Conservation (phyloP, 2,888 invertebrate genomes). For the Lasioglossum lativentre region DNA sequence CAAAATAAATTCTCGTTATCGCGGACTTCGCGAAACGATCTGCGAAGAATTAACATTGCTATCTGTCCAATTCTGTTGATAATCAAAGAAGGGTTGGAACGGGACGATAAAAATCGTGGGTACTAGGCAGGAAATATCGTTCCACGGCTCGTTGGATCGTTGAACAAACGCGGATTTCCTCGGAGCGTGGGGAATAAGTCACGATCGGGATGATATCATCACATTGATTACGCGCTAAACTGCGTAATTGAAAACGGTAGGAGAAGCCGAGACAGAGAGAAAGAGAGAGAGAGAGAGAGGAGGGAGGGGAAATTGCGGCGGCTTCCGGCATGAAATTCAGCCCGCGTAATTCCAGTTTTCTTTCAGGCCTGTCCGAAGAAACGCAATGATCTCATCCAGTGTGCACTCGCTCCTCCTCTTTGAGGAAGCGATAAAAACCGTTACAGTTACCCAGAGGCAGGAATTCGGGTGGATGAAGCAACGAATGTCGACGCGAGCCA, state of each 20-base stretch:
- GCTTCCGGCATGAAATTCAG: neutral
- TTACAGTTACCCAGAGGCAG: conserved; percentile 70
- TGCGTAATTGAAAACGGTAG: neutral
- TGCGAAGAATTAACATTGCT: neutral
- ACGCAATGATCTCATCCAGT: conserved; percentile 61
- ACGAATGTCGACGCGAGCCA: conserved; percentile 54
- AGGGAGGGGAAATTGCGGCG: neutral
- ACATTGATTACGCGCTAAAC: conserved; percentile 1
- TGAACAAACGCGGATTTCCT: neutral
- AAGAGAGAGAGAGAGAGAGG: too few relatives aligned
- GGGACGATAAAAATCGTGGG: neutral
- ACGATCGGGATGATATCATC: neutral
- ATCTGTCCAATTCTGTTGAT: neutral
- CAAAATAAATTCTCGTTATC: neutral
- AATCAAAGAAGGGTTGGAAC: neutral
- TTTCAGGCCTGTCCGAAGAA: conserved; percentile 40
- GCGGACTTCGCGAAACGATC: neutral
- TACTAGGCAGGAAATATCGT: neutral
- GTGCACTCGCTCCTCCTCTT: conserved; percentile 52
- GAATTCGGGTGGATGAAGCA: conserved; percentile 70
- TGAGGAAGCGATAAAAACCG: conserved; percentile 71
- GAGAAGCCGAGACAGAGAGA: neutral
- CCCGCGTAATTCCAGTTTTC: conserved; percentile 28
- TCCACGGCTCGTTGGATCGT: neutral
- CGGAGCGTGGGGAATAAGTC: neutral